These are phyloP conservation scores for Sinocyclocheilus rhinocerous DNA, from an alignment of 2,113 vertebrate species.

Conservation along the genomic window DNA sequence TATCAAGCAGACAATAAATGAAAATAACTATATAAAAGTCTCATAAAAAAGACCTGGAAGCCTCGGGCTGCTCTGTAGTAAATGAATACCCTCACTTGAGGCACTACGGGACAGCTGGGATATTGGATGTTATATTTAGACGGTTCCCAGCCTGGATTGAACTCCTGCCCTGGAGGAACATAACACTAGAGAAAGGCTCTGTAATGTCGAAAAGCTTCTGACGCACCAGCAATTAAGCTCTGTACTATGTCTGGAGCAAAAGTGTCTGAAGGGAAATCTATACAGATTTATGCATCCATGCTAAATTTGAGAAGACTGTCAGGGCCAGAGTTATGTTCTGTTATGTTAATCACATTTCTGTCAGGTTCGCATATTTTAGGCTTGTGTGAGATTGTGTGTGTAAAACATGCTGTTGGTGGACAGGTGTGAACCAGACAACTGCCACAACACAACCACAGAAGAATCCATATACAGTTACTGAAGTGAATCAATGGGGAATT, in stretches of 20 bases:
- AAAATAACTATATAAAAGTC: constrained; percentile 53
- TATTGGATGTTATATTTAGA: constrained; percentile 36
- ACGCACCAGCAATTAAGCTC: background rate
- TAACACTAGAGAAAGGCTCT: constrained; percentile 14
- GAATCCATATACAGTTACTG: constrained; percentile 12
- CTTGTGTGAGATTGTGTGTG: background rate
- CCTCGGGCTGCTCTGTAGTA: background rate
- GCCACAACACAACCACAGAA: background rate
- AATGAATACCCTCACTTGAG: constrained; percentile 22
- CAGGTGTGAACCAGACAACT: constrained; percentile 15
- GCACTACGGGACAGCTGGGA: background rate
- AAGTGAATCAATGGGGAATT: background rate
- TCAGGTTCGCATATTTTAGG: constrained; percentile 27
- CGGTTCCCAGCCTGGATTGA: background rate
- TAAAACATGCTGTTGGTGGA: constrained; percentile 26
- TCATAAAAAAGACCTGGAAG: constrained; percentile 11
- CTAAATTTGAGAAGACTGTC: background rate
- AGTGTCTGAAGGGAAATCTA: background rate
- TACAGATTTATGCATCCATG: constrained; percentile 18
- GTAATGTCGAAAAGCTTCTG: background rate
- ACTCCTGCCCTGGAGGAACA: constrained; percentile 24
- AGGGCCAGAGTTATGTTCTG: constrained; percentile 31
- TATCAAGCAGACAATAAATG: constrained; percentile 51
- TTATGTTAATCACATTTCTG: constrained; percentile 39
- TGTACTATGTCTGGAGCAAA: background rate